These are phyloP conservation scores for Euspilapteryx auroguttella DNA, from an alignment of 2,888 invertebrate species.

Conservation along the genomic window DNA sequence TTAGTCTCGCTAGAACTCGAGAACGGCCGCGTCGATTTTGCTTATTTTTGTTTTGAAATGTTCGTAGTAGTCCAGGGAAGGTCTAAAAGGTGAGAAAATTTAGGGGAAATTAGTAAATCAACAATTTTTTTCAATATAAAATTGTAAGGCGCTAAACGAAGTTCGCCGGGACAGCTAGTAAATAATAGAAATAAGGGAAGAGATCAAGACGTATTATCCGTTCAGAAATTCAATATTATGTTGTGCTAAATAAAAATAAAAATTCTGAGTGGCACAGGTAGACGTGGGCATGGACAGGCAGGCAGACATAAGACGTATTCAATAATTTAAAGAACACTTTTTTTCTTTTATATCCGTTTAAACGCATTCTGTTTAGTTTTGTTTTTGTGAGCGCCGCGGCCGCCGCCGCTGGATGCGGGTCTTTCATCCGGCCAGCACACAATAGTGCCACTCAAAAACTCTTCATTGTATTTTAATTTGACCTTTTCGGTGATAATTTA, in stretches of 20 bases:
- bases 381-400: constrained; percentile 52
- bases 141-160: too few relatives aligned
- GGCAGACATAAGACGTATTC: constrained; percentile 34
- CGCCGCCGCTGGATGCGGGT: constrained; percentile 41
- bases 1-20: too few relatives aligned
- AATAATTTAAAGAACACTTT: constrained; percentile 15
- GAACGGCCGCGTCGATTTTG: too few relatives aligned
- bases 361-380: constrained; percentile 58
- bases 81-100: too few relatives aligned
- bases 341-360: constrained; percentile 59
- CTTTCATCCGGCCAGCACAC: constrained; percentile 53
- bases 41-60: too few relatives aligned
- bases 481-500: constrained; percentile 61
- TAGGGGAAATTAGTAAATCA: too few relatives aligned
- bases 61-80: too few relatives aligned
- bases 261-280: constrained; percentile 26
- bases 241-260: constrained; percentile 19
- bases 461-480: constrained; percentile 62
- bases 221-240: too few relatives aligned
- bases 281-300: constrained; percentile 32
- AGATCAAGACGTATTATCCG: too few relatives aligned
- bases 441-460: constrained; percentile 61
- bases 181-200: too few relatives aligned
- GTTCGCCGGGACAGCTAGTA: too few relatives aligned
- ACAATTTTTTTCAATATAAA: too few relatives aligned